Base-by-base conservation (phyloP, 2,797 vertebrate species). In the Schizothorax lantsangensis region DNA sequence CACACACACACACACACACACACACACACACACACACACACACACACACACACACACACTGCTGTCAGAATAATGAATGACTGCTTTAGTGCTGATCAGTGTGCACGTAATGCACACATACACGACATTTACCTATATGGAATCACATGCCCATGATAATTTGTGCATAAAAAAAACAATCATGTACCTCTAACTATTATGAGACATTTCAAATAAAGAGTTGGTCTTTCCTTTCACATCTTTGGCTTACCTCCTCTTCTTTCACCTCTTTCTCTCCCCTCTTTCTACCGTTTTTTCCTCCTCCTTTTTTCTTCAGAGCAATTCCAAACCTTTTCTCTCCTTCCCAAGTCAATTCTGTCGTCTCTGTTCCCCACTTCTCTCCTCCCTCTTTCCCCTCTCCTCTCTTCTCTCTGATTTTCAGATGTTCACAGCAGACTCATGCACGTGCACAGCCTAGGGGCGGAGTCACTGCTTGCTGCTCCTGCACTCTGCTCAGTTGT, bases 301-400 rank as follows among this genome's bases (percentile, higher is more conserved):
- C 52, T 80, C 17, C 40, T 47, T 85, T 80, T 84, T 79, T 74
- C 81, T 84, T 86, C 72, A 77, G 66, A 49, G 45, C 81, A 88
- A 83, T 79, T 88, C 81, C 43, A 86, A 84, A 83, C 73, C 87
- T 80, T 80, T 88, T 80, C 79, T 88, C 79, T 83, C 57, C 68
- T 71, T 59, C 62, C 30, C 26, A 64, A 84, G 30, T 64, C 81
- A 79, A 69, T 83, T 77, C 72, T 84, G 85, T 77, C 87, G 88
- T 90, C 89, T 87, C 91, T 85, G 89, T 91, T 84, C 83, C 81
- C 62, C 84, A 81, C 88, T 64, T 81, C 75, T 80, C 79, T 77
- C 92, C 92, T 87, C 92, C 93, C 93, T 92, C 94, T 94, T 93
- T 93, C 94, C 93, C 91, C 94, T 92, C 92, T 94, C 93, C 72